Evolutionary conservation across 2,888 invertebrate species (phyloP), one percentile per base, ranked within the genome.

Genomic region (Amiota mariae): DNA sequence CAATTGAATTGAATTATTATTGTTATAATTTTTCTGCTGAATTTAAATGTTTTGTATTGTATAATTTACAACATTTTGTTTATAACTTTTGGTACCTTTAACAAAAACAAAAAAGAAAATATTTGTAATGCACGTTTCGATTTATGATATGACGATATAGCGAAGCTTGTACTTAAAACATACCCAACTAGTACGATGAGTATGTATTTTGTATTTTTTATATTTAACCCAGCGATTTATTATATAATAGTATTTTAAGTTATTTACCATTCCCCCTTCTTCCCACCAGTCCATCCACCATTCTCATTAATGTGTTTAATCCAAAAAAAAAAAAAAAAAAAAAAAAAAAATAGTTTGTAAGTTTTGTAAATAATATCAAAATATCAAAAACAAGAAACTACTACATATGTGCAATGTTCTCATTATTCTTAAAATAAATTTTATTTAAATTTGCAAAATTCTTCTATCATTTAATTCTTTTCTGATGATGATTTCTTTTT

Each of bases 1-100:
- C 64, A 87, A 88, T 79, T 82, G 77, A 82, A 63, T 67, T 36
- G 56, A 36, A 36, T 36, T n/a, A n/a, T n/a, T n/a, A n/a, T n/a
- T n/a, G n/a, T n/a, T n/a, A n/a, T n/a, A n/a, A n/a, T n/a, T n/a
- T n/a, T 6, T 36, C 0, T 36, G 36, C 36, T 36, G 36, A 36
- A 36, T 36, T 36, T 36, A 36, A 6, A 6, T 4, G 8, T 36
- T 24, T 24, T 57, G 15, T 57, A 57, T 20, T 8, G 57, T 8
- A 57, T 11, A 18, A 57, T 57, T 18, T 18, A 57, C 1, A n/a
- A 51, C 6, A 51, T 51, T 12, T n/a, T 51, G 3, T 12, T 8
- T n/a, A 12, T 51, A 51, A 51, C 8, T 51, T 51, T 51, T 51
- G 12, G 54, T 51, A 51, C 54, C 54, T 51, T 51, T n/a, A 12